Evolutionary conservation across 2,113 vertebrate species (phyloP).

Genomic region (Hemibagrus wyckioides): DNA sequence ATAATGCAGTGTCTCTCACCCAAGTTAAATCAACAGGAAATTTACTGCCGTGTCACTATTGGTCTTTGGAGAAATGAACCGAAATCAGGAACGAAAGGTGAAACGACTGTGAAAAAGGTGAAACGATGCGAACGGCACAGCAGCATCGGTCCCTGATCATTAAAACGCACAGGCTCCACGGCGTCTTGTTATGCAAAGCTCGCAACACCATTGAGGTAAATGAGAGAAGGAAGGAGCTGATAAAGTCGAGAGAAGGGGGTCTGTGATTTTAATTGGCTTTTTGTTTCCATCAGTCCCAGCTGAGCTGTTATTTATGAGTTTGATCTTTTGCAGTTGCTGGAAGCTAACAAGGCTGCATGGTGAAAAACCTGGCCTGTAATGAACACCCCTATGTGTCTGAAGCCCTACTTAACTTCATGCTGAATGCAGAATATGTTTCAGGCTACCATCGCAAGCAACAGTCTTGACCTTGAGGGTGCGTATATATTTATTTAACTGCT

Average conservation of each 20-base stretch:
- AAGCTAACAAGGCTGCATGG: constrained; percentile 54
- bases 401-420: constrained; percentile 14
- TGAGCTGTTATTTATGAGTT: constrained; percentile 76
- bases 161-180: constrained; percentile 62
- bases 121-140: constrained; percentile 38
- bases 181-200: constrained; percentile 63
- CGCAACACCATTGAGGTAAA: constrained; percentile 51
- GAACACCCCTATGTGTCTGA: constrained; percentile 26
- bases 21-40: constrained; percentile 58
- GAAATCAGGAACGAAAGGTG: constrained; percentile 26
- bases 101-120: constrained; percentile 18
- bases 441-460: constrained; percentile 13
- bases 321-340: constrained; percentile 69
- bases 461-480: constrained; percentile 25
- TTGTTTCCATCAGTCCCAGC: constrained; percentile 73
- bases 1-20: constrained; percentile 5
- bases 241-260: constrained; percentile 21
- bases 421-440: constrained; percentile 12
- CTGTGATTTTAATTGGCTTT: constrained; percentile 75
- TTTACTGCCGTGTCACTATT: constrained; percentile 36
- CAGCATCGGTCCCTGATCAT: constrained; percentile 56
- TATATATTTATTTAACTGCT: not conserved
- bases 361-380: constrained; percentile 33
- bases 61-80: constrained; percentile 37
- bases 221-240: constrained; percentile 45